A percentile compares a stretch with the other conserved stretches of the same genome.
phyloP scores from a whole-genome alignment of 2,797 vertebrate species.

The Molossus alvarezi region DNA sequence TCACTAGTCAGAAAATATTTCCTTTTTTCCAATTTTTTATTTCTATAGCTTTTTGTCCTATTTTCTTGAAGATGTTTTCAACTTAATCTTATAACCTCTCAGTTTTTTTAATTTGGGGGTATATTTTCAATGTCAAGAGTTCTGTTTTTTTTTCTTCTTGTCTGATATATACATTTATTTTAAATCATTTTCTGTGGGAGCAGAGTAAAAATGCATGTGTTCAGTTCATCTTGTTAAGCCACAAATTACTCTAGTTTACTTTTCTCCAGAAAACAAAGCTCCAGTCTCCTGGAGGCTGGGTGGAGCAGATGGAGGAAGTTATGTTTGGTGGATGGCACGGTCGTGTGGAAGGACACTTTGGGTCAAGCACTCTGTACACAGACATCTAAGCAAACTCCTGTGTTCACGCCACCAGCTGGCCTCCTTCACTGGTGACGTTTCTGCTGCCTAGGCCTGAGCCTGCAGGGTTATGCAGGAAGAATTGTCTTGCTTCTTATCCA shows the following conservation, averaged over 20 bases:
- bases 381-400: background rate
- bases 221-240: slow-evolving; percentile 23
- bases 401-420: background rate
- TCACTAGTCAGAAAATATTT: background rate
- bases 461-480: background rate
- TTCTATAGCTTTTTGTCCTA: background rate
- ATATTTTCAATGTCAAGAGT: slow-evolving; percentile 36
- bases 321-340: background rate
- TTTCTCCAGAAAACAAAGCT: slow-evolving; percentile 54
- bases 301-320: slow-evolving; percentile 46
- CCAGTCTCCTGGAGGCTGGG: background rate
- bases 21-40: background rate
- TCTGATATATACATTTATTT: slow-evolving; percentile 11
- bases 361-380: background rate
- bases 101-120: slow-evolving; percentile 21
- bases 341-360: background rate
- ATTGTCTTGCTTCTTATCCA: background rate
- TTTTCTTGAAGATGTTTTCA: background rate
- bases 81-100: background rate
- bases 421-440: background rate
- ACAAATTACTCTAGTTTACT: slow-evolving; percentile 42
- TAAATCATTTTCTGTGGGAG: background rate
- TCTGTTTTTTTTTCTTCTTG: background rate
- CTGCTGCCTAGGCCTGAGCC: background rate
- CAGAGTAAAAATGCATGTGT: slow-evolving; percentile 21